Conservation (phyloP, 2,888 invertebrate species). For the Disparrhopalites patrizii region DNA sequence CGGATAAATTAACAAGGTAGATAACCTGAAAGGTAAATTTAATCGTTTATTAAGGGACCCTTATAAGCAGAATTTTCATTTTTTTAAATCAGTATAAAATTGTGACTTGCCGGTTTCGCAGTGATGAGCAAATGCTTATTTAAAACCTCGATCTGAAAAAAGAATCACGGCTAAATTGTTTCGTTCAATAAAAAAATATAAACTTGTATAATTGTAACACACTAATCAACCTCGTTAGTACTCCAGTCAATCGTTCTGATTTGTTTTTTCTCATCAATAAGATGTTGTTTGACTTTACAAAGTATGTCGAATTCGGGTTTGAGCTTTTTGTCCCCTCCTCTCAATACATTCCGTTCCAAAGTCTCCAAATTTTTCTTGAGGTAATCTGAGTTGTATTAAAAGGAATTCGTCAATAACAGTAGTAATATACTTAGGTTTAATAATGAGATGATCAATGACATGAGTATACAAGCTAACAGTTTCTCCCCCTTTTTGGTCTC, state of each 20-base stretch:
- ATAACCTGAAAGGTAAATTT: no score
- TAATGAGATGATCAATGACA: no score
- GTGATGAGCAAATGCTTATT: conserved; percentile 96
- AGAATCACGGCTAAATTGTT: conserved; percentile 28
- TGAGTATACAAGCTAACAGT: no score
- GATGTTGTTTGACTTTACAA: conserved; percentile 72
- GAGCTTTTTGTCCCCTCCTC: conserved; percentile 87
- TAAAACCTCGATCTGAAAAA: conserved; percentile 82
- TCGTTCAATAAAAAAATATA: conserved; percentile 7
- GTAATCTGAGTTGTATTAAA: no score
- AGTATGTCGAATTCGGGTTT: conserved; percentile 94
- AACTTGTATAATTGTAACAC: no score
- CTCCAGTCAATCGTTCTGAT: conserved; percentile 92
- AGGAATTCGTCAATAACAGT: no score
- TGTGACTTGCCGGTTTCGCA: conserved; percentile 96
- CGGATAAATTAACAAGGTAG: conserved; percentile 93
- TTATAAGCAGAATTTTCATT: no score
- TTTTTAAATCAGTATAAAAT: no score
- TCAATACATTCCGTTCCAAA: conserved; percentile 72
- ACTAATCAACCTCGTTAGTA: conserved; percentile 68
- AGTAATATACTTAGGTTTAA: no score
- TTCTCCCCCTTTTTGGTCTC: no score
- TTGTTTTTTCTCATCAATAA: conserved; percentile 87
- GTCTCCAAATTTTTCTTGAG: conserved; percentile 78
- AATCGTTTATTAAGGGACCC: no score